phyloP scores from a whole-genome alignment of 2,113 vertebrate species.

The Coracopsis vasa region DNA sequence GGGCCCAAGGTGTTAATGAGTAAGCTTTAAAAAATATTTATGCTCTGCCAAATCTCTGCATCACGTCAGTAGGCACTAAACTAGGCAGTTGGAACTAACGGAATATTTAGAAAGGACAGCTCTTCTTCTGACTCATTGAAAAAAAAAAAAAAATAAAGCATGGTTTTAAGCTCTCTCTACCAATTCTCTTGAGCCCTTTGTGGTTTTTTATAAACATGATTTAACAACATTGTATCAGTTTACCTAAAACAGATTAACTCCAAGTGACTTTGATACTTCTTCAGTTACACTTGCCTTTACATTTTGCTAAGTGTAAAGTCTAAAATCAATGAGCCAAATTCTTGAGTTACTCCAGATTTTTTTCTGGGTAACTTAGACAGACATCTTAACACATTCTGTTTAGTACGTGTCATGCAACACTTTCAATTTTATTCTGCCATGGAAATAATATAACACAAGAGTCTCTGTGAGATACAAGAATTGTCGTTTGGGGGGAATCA shows the following conservation, averaged over 20 bases:
- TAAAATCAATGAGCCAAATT: slow-evolving; percentile 57
- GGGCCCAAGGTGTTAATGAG: slow-evolving; percentile 71
- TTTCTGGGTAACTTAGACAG: slow-evolving; percentile 64
- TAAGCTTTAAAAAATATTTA: slow-evolving; percentile 73
- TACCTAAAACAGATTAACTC: slow-evolving; percentile 77
- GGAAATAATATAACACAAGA: slow-evolving; percentile 63
- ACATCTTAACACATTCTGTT: slow-evolving; percentile 70
- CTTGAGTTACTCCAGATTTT: slow-evolving; percentile 69
- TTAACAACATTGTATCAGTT: slow-evolving; percentile 75
- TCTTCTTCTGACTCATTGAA: slow-evolving; percentile 68
- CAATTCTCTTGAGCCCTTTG: slow-evolving; percentile 51
- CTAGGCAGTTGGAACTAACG: slow-evolving; percentile 65
- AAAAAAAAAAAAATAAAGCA: not conserved
- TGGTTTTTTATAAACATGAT: slow-evolving; percentile 59
- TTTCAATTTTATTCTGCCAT: slow-evolving; percentile 60
- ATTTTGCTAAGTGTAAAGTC: slow-evolving; percentile 59
- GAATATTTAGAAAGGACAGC: slow-evolving; percentile 64
- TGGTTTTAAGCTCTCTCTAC: slow-evolving; percentile 51
- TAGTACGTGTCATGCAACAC: slow-evolving; percentile 67
- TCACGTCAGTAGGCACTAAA: slow-evolving; percentile 64
- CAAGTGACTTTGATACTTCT: slow-evolving; percentile 63
- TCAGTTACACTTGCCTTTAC: slow-evolving; percentile 66
- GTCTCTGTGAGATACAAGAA: slow-evolving; percentile 47
- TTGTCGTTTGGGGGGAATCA: slow-evolving; percentile 37
- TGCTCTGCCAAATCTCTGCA: slow-evolving; percentile 66